Conservation (phyloP, 2,888 invertebrate genomes). For the Orchestes rusci region DNA sequence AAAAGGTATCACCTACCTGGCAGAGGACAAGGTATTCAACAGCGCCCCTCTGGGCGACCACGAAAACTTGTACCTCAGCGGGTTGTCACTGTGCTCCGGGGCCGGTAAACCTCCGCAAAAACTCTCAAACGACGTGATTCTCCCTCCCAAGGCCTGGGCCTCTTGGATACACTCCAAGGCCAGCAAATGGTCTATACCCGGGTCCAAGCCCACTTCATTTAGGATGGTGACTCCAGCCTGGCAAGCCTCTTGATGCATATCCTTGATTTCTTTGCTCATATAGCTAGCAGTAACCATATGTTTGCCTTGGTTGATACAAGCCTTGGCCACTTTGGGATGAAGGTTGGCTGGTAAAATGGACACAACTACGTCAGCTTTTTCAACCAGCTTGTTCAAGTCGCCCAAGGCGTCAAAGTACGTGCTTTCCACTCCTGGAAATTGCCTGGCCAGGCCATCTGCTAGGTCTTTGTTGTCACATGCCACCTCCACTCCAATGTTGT, state of each 20-base stretch:
- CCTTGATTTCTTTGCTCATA: conserved; percentile 65
- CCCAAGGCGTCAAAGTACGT: conserved; percentile 64
- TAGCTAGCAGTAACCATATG: conserved; percentile 98
- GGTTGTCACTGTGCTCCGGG: conserved; percentile 91
- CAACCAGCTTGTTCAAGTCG: conserved; percentile 65
- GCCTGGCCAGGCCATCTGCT: conserved; percentile 72
- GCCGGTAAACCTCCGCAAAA: conserved; percentile 98
- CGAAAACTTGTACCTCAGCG: conserved; percentile 85
- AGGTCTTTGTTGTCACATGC: conserved; percentile 66
- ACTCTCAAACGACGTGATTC: conserved; percentile 89
- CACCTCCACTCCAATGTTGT: conserved; percentile 69
- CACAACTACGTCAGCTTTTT: conserved; percentile 67
- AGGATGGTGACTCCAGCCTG: conserved; percentile 87
- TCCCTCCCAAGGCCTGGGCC: conserved; percentile 80
- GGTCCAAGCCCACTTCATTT: conserved; percentile 96
- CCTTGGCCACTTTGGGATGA: conserved; percentile 78
- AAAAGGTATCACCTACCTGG: conserved; percentile 71
- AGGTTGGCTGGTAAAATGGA: conserved; percentile 87
- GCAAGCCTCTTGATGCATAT: conserved; percentile 70
- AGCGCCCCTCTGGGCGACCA: conserved; percentile 96
- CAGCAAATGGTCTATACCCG: conserved; percentile 78
- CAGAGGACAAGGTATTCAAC: conserved; percentile 81
- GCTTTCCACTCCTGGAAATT: conserved; percentile 71
- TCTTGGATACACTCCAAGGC: conserved; percentile 97
- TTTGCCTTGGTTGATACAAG: conserved; percentile 77